Evolutionary conservation across 1,140 invertebrate species (phyloP).

Genomic region (Scaptodrosophila lebanonensis): DNA sequence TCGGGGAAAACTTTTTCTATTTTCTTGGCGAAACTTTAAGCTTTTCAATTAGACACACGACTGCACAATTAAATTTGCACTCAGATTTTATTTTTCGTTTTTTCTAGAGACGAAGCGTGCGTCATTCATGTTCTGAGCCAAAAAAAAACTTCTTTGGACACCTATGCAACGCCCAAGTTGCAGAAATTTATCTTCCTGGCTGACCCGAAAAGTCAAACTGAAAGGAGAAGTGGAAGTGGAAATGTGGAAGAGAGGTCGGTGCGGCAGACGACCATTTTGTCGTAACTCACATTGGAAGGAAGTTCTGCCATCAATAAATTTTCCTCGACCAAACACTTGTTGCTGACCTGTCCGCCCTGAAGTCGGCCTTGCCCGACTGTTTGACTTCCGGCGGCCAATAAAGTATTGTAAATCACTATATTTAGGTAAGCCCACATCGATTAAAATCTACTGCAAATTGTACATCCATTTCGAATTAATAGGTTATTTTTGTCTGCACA

Average conservation of each 20-base stretch:
- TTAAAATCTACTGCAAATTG: constrained; percentile 17
- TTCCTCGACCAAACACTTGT: constrained; percentile 58
- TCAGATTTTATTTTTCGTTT: constrained; percentile 13
- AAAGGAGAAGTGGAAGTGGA: constrained; percentile 3
- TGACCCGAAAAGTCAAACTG: constrained; percentile 26
- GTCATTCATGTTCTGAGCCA: not conserved
- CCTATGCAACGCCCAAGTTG: constrained; percentile 27
- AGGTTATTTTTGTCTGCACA: too few species aligned
- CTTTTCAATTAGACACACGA: constrained; percentile 70
- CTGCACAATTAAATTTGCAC: constrained; percentile 62
- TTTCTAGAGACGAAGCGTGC: not conserved
- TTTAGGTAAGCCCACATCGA: constrained; percentile 28
- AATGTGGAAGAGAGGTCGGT: constrained; percentile 14
- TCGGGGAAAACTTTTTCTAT: constrained; percentile 35
- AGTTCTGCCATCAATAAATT: constrained; percentile 67
- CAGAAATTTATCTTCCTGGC: constrained; percentile 60
- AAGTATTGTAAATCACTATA: constrained; percentile 50
- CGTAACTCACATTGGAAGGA: constrained; percentile 65
- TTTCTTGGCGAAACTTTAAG: constrained; percentile 53
- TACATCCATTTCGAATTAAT: not conserved
- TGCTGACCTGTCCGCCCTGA: constrained; percentile 29
- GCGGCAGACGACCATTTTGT: constrained; percentile 44
- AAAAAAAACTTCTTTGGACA: constrained; percentile 1
- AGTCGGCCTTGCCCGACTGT: constrained; percentile 13
- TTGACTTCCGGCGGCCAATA: constrained; percentile 2